phyloP scores from a whole-genome alignment of 2,888 invertebrate genomes.

The Lamellibrachia columna region DNA sequence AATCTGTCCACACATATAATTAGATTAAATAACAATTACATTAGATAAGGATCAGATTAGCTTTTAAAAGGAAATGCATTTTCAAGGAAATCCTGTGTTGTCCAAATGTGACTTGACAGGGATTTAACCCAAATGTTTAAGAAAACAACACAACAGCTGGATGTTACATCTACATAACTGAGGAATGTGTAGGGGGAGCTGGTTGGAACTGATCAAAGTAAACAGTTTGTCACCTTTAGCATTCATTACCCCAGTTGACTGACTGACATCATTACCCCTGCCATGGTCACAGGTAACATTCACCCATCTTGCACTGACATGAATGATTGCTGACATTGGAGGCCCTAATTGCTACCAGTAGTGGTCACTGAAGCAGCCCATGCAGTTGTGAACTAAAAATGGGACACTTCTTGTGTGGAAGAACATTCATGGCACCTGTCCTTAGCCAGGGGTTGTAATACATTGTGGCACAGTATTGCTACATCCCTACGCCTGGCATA shows the following conservation, averaged over 20 bases:
- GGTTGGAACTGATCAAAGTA: background rate
- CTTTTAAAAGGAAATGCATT: no score
- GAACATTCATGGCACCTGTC: no score
- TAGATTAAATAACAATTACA: no score
- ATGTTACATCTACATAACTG: background rate
- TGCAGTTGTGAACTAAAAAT: background rate
- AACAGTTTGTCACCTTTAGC: background rate
- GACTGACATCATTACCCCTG: background rate
- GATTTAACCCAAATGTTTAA: background rate
- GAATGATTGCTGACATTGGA: background rate
- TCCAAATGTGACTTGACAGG: background rate
- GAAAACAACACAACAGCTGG: background rate
- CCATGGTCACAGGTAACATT: background rate
- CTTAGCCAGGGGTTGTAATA: no score
- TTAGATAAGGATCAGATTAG: no score
- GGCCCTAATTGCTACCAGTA: background rate
- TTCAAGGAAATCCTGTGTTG: no score
- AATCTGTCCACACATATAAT: no score
- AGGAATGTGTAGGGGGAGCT: background rate
- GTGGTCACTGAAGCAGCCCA: background rate
- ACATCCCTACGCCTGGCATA: no score
- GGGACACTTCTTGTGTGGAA: background rate
- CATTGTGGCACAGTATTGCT: no score
- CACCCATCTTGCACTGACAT: background rate
- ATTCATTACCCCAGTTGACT: background rate